These are phyloP conservation scores for human DNA, from an alignment of 2,113 vertebrate genomes.

Conservation along the genomic window GRCh38 chr9:99477001-99477500, in stretches of 20 bases:
- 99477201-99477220: not conserved
- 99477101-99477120: conserved; percentile 10
- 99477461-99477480: not conserved
- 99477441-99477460: not conserved
- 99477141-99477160: not conserved
- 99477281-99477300: not conserved
- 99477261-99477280: not conserved
- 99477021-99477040: conserved; percentile 32
- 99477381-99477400: not conserved
- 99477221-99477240: not conserved
- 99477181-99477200: not conserved
- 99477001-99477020: conserved; percentile 29
- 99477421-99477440: not conserved
- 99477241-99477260: not conserved
- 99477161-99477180: not conserved
- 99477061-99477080: not conserved
- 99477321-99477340: conserved; percentile 16
- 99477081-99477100: not conserved
- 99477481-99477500: not conserved
- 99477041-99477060: conserved; percentile 35
- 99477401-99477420: not conserved
- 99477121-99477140: not conserved
- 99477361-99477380: not conserved
- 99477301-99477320: not conserved
- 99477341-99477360: conserved; percentile 31